These are phyloP conservation scores for Pseudotriccus pelzelni DNA, from an alignment of 2,797 vertebrate species.

Conservation along the genomic window DNA sequence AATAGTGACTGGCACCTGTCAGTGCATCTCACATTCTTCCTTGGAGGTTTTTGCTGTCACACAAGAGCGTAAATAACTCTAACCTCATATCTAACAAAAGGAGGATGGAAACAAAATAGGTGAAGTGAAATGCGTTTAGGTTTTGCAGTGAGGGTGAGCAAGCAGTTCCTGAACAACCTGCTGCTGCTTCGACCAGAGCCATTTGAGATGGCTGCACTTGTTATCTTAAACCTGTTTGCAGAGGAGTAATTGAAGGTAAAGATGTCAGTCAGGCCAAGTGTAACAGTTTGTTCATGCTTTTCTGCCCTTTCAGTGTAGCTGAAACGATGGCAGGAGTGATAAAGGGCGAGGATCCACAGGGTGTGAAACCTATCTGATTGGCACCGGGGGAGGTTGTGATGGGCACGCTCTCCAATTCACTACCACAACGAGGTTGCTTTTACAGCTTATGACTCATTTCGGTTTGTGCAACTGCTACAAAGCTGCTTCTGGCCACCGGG, in stretches of 20 bases:
- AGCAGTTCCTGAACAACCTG: neutral
- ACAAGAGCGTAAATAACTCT: neutral
- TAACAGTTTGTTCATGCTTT: slow-evolving; percentile 41
- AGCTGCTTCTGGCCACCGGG: neutral
- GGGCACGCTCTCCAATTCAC: neutral
- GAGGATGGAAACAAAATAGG: neutral
- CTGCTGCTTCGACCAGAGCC: neutral
- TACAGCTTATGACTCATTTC: neutral
- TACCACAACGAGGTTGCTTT: neutral
- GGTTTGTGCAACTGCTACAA: neutral
- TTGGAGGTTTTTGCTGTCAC: neutral
- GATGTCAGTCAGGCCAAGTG: slow-evolving; percentile 35
- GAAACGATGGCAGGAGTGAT: neutral
- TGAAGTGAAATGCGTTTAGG: neutral
- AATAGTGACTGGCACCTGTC: neutral
- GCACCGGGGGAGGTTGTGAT: neutral
- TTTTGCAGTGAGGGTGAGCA: neutral
- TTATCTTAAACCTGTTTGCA: slow-evolving; percentile 51
- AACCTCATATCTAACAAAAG: neutral
- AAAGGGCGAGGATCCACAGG: neutral
- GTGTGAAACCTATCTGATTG: slow-evolving; percentile 51
- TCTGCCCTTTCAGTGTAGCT: neutral
- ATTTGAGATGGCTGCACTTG: neutral
- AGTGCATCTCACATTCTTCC: neutral
- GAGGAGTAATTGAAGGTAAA: slow-evolving; percentile 32